Evolutionary conservation across 2,113 vertebrate genomes (phyloP).

Genomic region (Austrofundulus limnaeus): DNA sequence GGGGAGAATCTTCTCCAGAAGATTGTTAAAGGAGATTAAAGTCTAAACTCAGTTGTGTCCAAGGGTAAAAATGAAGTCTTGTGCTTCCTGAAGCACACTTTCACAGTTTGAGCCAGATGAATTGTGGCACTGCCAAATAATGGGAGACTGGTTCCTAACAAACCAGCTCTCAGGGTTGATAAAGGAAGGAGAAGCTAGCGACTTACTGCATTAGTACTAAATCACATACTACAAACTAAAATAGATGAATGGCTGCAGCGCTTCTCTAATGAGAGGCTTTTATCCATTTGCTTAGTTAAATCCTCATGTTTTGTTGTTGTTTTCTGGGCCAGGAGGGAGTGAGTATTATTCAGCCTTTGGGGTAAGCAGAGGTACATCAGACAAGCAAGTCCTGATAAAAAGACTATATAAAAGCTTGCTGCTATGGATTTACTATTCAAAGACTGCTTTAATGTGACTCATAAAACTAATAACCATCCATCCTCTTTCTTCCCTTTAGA

Average conservation of each 20-base stretch:
- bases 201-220: neutral
- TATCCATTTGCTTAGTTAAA: neutral
- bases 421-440: slow-evolving; percentile 56
- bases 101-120: too few species aligned
- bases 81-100: too few species aligned
- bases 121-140: too few species aligned
- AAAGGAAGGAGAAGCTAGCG: too few species aligned
- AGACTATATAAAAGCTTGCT: slow-evolving; percentile 3
- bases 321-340: neutral
- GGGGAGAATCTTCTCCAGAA: too few species aligned
- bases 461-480: slow-evolving; percentile 44
- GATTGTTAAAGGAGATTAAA: too few species aligned
- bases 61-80: too few species aligned
- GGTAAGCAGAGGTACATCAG: slow-evolving; percentile 20
- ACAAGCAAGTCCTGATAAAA: slow-evolving; percentile 18
- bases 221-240: neutral
- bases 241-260: neutral
- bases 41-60: too few species aligned
- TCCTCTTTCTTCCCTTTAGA: neutral
- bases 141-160: too few species aligned
- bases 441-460: slow-evolving; percentile 50
- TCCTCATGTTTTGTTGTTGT: neutral
- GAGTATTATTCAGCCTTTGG: slow-evolving; percentile 17
- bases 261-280: neutral
- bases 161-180: too few species aligned